These are phyloP conservation scores for Henricia sp. DNA, from an alignment of 53 echinoderm and acorn worm species.

Conservation along the genomic window DNA sequence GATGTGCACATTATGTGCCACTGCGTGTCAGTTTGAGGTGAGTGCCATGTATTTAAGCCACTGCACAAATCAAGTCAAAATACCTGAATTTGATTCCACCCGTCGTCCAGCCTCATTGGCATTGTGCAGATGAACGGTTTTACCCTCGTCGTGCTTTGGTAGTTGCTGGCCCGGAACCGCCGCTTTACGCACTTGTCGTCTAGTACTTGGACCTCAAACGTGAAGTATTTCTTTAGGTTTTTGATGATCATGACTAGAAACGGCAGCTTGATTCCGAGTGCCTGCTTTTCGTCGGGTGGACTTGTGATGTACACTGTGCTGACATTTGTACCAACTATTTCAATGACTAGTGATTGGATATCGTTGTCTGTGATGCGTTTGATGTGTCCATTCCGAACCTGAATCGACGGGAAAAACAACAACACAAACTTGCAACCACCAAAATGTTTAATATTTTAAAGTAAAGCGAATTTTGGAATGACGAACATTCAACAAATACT, in stretches of 20 bases:
- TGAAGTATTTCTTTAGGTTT: conserved; percentile 99
- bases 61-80: no score
- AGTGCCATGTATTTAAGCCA: no score
- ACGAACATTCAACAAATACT: no score
- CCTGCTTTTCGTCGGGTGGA: conserved; percentile 82
- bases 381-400: conserved; percentile 98
- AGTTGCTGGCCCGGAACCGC: conserved; percentile 98
- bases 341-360: conserved; percentile 95
- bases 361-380: conserved; percentile 99
- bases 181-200: conserved; percentile 98
- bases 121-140: conserved; percentile 99
- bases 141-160: conserved; percentile 98
- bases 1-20: no score
- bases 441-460: no score
- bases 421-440: background rate
- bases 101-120: conserved; percentile 99
- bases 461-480: no score
- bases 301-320: conserved; percentile 93
- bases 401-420: background rate
- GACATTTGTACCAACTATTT: conserved; percentile 98
- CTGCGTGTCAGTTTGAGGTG: no score
- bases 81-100: conserved; percentile 99
- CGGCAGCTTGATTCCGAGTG: conserved; percentile 92
- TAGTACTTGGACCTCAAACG: conserved; percentile 97
- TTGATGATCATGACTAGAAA: conserved; percentile 99